phyloP scores from a whole-genome alignment of 2,797 vertebrate genomes.

The Tokudaia muenninki region DNA sequence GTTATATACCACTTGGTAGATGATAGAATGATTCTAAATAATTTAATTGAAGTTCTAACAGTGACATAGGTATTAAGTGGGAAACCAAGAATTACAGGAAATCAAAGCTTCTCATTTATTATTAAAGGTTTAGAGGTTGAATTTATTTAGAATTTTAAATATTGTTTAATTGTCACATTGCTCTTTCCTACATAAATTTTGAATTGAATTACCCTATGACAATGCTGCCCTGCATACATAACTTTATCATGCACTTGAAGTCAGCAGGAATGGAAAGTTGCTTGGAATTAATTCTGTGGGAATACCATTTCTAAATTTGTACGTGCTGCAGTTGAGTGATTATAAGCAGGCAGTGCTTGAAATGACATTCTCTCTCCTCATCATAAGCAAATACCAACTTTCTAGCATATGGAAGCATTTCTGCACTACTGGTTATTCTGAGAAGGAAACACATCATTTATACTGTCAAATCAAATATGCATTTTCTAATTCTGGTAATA shows the following conservation, averaged over 20 bases:
- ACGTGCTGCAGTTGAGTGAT: slow-evolving; percentile 49
- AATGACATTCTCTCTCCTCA: slow-evolving; percentile 3
- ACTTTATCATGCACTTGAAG: slow-evolving; percentile 55
- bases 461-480: slow-evolving; percentile 60
- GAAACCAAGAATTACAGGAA: not conserved
- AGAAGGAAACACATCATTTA: slow-evolving; percentile 65
- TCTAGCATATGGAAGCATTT: slow-evolving; percentile 66
- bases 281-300: slow-evolving; percentile 56
- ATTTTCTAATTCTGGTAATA: slow-evolving; percentile 39
- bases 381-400: slow-evolving; percentile 21
- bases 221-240: not conserved
- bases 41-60: slow-evolving; percentile 6
- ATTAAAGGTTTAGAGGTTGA: slow-evolving; percentile 36
- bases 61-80: not conserved
- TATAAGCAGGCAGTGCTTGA: not conserved
- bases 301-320: slow-evolving; percentile 69
- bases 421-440: slow-evolving; percentile 58
- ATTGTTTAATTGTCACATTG: slow-evolving; percentile 53
- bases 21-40: not conserved
- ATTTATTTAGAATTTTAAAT: slow-evolving; percentile 11
- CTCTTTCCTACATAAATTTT: slow-evolving; percentile 13
- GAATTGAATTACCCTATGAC: slow-evolving; percentile 19
- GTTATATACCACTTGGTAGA: not conserved
- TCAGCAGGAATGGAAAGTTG: slow-evolving; percentile 31
- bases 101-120: not conserved